Evolutionary conservation across 1,140 invertebrate genomes (phyloP), one percentile per base, ranked within the genome.

Genomic region (Paralvinella palmiformis): DNA sequence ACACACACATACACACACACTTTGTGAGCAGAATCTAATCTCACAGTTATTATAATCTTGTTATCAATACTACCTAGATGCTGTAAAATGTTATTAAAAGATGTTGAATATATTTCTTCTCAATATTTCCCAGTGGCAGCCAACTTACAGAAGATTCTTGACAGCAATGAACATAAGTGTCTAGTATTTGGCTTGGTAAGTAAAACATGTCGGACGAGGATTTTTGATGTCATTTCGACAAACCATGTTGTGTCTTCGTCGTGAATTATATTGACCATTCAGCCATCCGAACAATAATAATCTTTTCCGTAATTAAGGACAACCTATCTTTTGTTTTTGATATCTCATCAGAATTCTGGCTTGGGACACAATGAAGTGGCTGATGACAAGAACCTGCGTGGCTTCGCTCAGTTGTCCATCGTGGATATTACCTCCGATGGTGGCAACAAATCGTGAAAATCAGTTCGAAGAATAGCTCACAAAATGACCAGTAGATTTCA

Each of bases 331-430:
- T 64, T 59, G 63, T 60, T 44, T 20, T 53, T 62, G 59, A 29
- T 37, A 41, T 66, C 65, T 67, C 73, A 86, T 62, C 82, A 93
- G 91, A 92, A 88, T 81, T 91, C 91, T 36, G 88, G 88, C 53
- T 86, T 87, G 69, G 88, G 87, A 65, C 84, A 85, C 24, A 89
- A 89, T 73, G 92, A 96, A 85, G 85, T 89, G 27, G 87, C 91
- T 20, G 94, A 97, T 82, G 94, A 98, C 76, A 92, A 94, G 71
- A 89, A 92, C 10, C 83, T 98, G 63, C 88, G 96, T 75, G 96
- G 95, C 72, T 98, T 91, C 85, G 96, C 96, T 76, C 94, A 98
- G 83, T 89, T 98, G 70, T 94, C 94, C 41, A 89, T 94, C 2
- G n/a, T n/a, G n/a, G n/a, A n/a, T n/a, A n/a, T n/a, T n/a, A n/a